phyloP scores from a whole-genome alignment of 2,797 vertebrate genomes.

The Myotis pilosus region DNA sequence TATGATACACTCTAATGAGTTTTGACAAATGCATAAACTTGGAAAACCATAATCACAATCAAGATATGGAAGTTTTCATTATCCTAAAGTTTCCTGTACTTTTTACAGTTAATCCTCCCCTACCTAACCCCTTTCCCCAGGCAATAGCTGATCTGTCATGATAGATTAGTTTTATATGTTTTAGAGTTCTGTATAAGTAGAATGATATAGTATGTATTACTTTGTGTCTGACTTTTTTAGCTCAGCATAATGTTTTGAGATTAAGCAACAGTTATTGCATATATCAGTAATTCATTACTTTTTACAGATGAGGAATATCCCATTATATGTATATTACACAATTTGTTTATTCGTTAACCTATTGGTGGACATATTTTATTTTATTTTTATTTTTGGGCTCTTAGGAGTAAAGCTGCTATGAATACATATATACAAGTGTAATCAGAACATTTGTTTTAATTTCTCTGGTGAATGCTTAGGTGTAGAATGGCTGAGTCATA shows the following conservation, averaged over 20 bases:
- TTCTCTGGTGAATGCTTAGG: not conserved
- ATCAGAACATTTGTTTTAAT: not conserved
- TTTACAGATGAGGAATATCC: not conserved
- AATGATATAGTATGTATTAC: not conserved
- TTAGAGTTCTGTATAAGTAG: not conserved
- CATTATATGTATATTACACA: not conserved
- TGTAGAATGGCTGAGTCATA: not conserved
- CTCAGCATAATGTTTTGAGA: not conserved
- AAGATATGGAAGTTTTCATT: not conserved
- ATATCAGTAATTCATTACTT: not conserved
- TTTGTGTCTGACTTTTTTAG: not conserved
- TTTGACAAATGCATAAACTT: not conserved
- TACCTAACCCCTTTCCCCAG: not conserved
- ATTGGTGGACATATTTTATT: not conserved
- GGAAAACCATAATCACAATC: not conserved
- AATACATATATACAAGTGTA: not conserved
- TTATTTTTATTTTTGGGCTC: not conserved
- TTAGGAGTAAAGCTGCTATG: not conserved
- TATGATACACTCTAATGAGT: not conserved
- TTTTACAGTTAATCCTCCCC: not conserved
- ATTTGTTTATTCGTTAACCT: constrained; percentile 9
- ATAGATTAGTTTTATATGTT: not conserved
- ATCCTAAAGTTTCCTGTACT: not conserved
- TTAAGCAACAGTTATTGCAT: not conserved
- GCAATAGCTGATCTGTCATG: not conserved